Conservation (phyloP, 2,797 vertebrate genomes). For the Gymnopithys bicolor region DNA sequence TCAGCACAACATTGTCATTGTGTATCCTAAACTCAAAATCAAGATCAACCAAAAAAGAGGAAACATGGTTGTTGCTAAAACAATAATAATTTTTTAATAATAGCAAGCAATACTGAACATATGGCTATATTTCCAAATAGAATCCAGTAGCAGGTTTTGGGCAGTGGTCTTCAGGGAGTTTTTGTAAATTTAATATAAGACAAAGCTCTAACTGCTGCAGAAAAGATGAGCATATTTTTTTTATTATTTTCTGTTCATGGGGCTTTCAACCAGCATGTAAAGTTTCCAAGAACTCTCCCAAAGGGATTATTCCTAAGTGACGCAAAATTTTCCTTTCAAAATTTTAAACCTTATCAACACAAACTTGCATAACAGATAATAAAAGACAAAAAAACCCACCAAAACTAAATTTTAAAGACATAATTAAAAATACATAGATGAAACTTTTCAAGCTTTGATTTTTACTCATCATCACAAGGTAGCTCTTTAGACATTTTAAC, state of each 20-base stretch:
- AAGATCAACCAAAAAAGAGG: conserved; percentile 20
- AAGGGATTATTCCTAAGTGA: conserved; percentile 25
- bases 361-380: not conserved
- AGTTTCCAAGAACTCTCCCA: conserved; percentile 36
- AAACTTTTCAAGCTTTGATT: not conserved
- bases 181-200: conserved; percentile 40
- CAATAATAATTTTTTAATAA: conserved; percentile 55
- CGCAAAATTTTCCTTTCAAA: conserved; percentile 38
- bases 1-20: not conserved
- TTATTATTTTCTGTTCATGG: conserved; percentile 5
- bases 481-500: no score
- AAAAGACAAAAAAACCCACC: not conserved
- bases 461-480: not conserved
- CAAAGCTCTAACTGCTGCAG: conserved; percentile 51
- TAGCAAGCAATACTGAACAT: conserved; percentile 51
- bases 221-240: conserved; percentile 56
- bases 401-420: not conserved
- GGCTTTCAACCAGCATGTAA: conserved; percentile 47
- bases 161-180: not conserved
- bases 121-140: conserved; percentile 51
- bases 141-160: conserved; percentile 17
- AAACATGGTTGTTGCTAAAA: conserved; percentile 38
- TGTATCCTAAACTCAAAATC: not conserved
- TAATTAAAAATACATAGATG: not conserved
- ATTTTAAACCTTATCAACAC: not conserved